phyloP scores from a whole-genome alignment of 2,113 vertebrate genomes.

The Stigmatopora nigra region DNA sequence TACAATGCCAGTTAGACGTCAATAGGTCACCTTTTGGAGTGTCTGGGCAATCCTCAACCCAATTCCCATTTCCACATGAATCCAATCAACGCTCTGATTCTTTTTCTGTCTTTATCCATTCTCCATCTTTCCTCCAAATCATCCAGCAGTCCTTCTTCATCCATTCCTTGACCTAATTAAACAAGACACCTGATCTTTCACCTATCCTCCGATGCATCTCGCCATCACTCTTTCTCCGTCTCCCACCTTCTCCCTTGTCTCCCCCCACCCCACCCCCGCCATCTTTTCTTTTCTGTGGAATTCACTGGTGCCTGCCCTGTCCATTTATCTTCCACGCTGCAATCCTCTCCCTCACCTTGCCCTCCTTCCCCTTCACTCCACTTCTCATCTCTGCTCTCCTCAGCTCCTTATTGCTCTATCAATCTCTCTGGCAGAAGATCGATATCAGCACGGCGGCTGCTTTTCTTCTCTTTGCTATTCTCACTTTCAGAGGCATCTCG shows the following conservation, averaged over 20 bases:
- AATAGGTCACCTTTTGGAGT: conserved; percentile 83
- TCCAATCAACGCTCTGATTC: conserved; percentile 68
- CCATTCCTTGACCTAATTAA: conserved; percentile 66
- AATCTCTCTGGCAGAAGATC: conserved; percentile 90
- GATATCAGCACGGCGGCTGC: conserved; percentile 79
- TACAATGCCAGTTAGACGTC: conserved; percentile 83
- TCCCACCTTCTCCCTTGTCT: conserved; percentile 22
- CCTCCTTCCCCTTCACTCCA: conserved; percentile 66
- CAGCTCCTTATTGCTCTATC: conserved; percentile 95
- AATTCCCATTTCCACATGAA: conserved; percentile 67
- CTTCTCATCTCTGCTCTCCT: conserved; percentile 80
- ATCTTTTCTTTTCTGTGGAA: conserved; percentile 19
- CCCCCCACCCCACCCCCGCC: no score
- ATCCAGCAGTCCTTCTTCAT: conserved; percentile 41
- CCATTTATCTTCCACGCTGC: conserved; percentile 46
- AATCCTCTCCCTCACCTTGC: conserved; percentile 56
- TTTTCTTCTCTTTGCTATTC: conserved; percentile 55
- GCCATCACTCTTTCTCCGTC: conserved; percentile 22
- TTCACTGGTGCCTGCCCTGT: conserved; percentile 25
- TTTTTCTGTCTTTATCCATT: conserved; percentile 13
- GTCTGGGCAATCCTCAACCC: conserved; percentile 75
- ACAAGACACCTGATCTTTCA: conserved; percentile 58
- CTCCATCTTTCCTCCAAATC: conserved; percentile 30
- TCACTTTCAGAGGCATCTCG: conserved; percentile 44
- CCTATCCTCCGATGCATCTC: conserved; percentile 50